These are phyloP conservation scores for Apteryx mantelli DNA, from an alignment of 2,113 vertebrate species.

Conservation along the genomic window DNA sequence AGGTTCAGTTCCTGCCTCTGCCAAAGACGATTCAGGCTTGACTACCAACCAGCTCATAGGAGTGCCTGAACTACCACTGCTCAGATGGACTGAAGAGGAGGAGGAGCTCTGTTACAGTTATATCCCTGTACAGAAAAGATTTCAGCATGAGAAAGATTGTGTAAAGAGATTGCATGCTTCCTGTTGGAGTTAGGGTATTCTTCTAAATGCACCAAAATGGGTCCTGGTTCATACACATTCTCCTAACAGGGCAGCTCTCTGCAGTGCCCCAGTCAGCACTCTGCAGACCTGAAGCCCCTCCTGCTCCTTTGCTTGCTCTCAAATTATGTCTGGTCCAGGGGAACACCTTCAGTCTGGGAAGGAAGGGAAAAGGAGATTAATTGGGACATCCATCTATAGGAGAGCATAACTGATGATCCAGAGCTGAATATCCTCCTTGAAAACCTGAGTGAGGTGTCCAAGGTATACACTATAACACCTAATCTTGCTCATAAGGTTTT, in stretches of 20 bases:
- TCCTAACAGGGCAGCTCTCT: not conserved
- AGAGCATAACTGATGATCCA: not conserved
- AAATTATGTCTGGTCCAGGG: not conserved
- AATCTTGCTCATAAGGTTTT: not conserved
- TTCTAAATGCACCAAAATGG: not conserved
- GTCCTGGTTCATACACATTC: not conserved
- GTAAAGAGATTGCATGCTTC: not conserved
- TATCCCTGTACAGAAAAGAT: not conserved
- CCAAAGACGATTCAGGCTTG: rapidly evolving
- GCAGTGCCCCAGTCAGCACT: not conserved
- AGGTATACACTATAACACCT: not conserved
- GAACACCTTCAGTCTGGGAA: not conserved
- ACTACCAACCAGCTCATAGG: not conserved
- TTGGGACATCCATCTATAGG: not conserved
- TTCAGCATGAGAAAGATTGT: not conserved
- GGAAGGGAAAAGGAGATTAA: not conserved
- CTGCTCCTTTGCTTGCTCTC: not conserved
- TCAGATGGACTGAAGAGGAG: not conserved
- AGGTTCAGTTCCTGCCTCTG: not conserved
- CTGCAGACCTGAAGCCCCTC: not conserved
- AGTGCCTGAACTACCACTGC: not conserved
- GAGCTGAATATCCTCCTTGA: not conserved
- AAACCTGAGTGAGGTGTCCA: not conserved
- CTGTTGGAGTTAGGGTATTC: not conserved
- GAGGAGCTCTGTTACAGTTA: not conserved